Evolutionary conservation across 2,113 vertebrate genomes (phyloP), one percentile per base, ranked within the genome.

Genomic region (Epinephelus fuscoguttatus): DNA sequence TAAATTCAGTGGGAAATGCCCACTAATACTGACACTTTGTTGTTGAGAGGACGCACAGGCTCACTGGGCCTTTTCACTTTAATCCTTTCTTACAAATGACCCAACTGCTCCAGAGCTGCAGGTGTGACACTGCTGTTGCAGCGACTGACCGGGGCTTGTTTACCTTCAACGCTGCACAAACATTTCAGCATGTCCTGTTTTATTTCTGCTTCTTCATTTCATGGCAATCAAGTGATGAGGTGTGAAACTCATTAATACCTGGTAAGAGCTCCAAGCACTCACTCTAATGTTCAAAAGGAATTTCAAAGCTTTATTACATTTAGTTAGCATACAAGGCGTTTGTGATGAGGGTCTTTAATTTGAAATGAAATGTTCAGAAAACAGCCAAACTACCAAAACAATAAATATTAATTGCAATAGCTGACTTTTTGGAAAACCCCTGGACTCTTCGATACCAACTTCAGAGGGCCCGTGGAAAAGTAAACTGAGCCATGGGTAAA

Each of bases 241-340:
- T 37, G 5, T 63, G 40, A 75, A 78, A 57, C n/a, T 21, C 27
- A 56, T 45, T 42, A 37, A 73, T 55, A 78, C 2, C 25, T 15
- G 19, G 12, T 23, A 10, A 30, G 21, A 67, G 50, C 19, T 30
- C 10, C 33, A 80, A 82, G 17, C 11, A 79, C 49, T 62, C 63
- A 71, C 33, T 30, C 8, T 55, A 17, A 52, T 27, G 56, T 62
- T 42, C 68, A 37, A 75, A 77, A 15, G 37, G 69, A 40, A 71
- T 82, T 70, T 77, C 4, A 84, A 92, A 88, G 86, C 82, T 93
- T 95, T 95, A 94, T 92, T 93, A 82, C 87, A 93, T 93, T 88
- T 59, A 81, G 73, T 90, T 88, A 87, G 84, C 91, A 81, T 94
- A 94, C 89, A 94, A 78, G 86, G 87, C 23, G 25, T 84, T 82